Evolutionary conservation across 1,140 invertebrate genomes (phyloP).

Genomic region (Macrobrachium nipponense): DNA sequence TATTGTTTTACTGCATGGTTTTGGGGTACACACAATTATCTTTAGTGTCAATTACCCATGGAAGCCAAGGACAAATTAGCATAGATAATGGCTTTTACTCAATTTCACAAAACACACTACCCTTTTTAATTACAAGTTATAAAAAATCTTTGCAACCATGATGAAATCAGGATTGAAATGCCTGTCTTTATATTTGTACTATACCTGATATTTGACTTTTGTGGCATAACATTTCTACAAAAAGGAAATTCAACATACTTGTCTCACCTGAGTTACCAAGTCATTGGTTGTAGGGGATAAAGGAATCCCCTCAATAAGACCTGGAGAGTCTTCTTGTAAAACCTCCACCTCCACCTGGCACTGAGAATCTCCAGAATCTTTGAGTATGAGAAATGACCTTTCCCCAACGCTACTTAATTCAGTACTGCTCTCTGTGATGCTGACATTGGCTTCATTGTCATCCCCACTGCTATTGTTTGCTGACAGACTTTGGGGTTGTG

Average conservation of each 20-base stretch:
- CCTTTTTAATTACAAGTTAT: too few species aligned
- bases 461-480: slow-evolving; percentile 32
- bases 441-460: slow-evolving; percentile 34
- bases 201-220: too few species aligned
- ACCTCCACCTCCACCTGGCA: slow-evolving; percentile 67
- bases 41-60: too few species aligned
- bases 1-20: too few species aligned
- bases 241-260: background rate
- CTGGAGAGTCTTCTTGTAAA: slow-evolving; percentile 59
- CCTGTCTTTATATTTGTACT: too few species aligned
- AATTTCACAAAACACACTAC: too few species aligned
- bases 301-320: slow-evolving; percentile 41
- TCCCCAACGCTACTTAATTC: slow-evolving; percentile 49
- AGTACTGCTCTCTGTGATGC: slow-evolving; percentile 32
- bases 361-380: slow-evolving; percentile 58
- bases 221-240: too few species aligned
- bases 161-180: too few species aligned
- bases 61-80: too few species aligned
- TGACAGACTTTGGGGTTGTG: slow-evolving; percentile 31
- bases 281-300: slow-evolving; percentile 38
- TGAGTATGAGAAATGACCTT: slow-evolving; percentile 61
- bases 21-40: too few species aligned
- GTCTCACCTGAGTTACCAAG: slow-evolving; percentile 34
- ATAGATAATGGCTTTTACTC: too few species aligned
- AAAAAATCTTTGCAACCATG: too few species aligned